Evolutionary conservation across 2,113 vertebrate genomes (phyloP), one percentile per base, ranked within the genome.

Genomic region (Rhagologus leucostigma): DNA sequence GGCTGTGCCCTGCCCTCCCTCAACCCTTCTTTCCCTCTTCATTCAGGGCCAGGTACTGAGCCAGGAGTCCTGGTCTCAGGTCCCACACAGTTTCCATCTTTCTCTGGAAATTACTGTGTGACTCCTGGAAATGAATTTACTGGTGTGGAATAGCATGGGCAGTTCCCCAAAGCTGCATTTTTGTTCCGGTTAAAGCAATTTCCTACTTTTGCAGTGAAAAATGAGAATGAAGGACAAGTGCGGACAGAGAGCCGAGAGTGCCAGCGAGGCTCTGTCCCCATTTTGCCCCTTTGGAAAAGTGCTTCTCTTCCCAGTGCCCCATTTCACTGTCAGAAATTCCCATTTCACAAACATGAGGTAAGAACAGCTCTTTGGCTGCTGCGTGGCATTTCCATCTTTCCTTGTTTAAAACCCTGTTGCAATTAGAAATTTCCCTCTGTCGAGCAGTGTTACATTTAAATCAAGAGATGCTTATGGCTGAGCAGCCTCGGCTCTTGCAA

Each of bases 351-450:
- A 33, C 1, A 5, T 37, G 77, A 67, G 71, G 44, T 13, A 33
- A 35, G 75, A 80, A 1, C 44, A 69, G 59, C 42, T 53, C 83
- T 46, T 62, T 15, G 46, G 56, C 71, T 80, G 67, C 44, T 39
- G n/a, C 7, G 1, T 47, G 53, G 79, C 73, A 8, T 88, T 96
- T 84, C 84, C 64, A 64, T 92, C 89, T 64, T 68, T 11, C 55
- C 19, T 4, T 14, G 11, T 44, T 82, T 57, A 57, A 87, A 87
- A 80, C 75, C 91, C 33, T 27, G 26, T 35, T 50, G 82, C 78
- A 65, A 47, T 93, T 82, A 87, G 91, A 87, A 56, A 60, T 60
- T 64, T 75, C 67, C 44, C 64, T 91, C 76, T 74, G 90, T 18
- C 50, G 17, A 84, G 10, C 65, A 16, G 74, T 7, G 75, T 30